Percentiles rank a stretch among this genome's conserved stretches.
Conservation (phyloP, 2,113 vertebrate genomes). For the Alectura lathami region DNA sequence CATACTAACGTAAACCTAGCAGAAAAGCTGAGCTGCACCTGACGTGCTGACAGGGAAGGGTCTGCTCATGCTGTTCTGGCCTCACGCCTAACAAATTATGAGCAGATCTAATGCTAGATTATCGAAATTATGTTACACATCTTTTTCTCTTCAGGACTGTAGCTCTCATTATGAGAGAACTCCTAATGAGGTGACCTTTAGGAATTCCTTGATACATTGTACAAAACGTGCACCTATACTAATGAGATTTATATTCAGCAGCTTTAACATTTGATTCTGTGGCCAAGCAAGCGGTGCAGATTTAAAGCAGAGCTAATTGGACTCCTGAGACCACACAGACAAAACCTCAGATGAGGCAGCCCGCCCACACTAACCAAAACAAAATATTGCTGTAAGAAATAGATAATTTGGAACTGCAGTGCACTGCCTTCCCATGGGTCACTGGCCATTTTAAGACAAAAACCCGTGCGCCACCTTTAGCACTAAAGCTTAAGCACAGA, state of each 20-base stretch:
- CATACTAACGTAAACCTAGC: background rate
- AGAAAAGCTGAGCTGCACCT: background rate
- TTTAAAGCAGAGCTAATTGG: background rate
- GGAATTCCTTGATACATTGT: background rate
- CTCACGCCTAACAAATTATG: background rate
- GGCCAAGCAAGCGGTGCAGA: background rate
- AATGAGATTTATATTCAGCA: background rate
- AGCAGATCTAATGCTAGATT: background rate
- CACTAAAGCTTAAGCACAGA: background rate
- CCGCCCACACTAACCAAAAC: background rate
- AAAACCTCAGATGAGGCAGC: background rate
- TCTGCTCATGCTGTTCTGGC: background rate
- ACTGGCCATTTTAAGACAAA: background rate
- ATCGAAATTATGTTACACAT: background rate
- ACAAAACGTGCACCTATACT: background rate
- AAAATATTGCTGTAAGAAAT: background rate
- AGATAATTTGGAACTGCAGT: background rate
- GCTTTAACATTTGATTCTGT: background rate
- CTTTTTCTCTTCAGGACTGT: background rate
- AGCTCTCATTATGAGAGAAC: background rate
- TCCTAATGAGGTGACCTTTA: background rate
- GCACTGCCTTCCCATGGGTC: fast-evolving
- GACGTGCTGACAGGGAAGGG: fast-evolving
- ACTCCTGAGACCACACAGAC: background rate
- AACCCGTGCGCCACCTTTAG: background rate